phyloP scores from a whole-genome alignment of 2,888 invertebrate species.

The Dorcus parallelipipedus region DNA sequence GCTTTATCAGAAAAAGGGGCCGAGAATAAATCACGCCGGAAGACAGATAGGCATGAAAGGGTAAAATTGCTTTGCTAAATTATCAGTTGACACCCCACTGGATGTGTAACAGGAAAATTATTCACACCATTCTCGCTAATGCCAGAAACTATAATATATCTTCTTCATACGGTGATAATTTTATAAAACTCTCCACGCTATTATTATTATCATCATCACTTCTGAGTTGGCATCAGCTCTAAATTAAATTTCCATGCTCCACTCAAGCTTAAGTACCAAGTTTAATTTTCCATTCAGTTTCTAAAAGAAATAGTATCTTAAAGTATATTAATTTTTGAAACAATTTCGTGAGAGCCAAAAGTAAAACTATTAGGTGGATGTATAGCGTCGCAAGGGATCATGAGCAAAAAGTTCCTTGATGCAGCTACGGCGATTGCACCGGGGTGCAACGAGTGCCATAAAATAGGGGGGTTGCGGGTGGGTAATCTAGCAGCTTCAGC shows the following conservation, averaged over 20 bases:
- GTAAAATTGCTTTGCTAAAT: background rate
- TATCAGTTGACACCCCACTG: background rate
- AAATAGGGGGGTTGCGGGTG: conserved; percentile 23
- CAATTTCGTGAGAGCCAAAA: background rate
- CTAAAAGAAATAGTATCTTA: no score
- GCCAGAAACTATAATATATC: no score
- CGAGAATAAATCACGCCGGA: background rate
- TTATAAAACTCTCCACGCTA: no score
- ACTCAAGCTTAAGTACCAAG: no score
- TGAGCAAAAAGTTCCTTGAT: background rate
- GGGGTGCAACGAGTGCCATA: conserved; percentile 16
- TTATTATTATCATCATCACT: no score
- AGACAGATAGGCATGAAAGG: background rate
- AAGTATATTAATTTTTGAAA: background rate
- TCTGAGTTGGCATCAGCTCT: no score
- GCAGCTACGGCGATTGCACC: background rate
- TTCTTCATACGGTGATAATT: no score
- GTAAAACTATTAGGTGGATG: background rate
- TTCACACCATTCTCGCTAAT: no score
- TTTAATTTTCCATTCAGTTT: no score
- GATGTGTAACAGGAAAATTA: background rate
- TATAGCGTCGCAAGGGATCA: background rate
- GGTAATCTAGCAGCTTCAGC: conserved; percentile 17
- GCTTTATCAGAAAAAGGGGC: background rate
- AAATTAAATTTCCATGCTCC: no score